Evolutionary conservation across 1,140 invertebrate species (phyloP), one percentile per base, ranked within the genome.

Genomic region (Drosophila tsacasi): DNA sequence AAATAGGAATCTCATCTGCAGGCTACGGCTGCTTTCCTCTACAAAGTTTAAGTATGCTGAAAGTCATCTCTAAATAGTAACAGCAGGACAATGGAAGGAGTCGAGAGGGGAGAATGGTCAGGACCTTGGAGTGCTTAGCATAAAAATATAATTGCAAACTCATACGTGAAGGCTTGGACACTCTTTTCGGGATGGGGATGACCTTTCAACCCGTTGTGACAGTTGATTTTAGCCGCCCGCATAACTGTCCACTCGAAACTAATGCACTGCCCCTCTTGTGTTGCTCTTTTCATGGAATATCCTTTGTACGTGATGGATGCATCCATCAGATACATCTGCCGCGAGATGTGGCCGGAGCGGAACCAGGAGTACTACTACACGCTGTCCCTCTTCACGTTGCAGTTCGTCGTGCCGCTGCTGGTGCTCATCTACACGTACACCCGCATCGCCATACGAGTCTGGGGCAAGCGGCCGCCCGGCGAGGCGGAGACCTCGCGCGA

Each of bases 351-450:
- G 96, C 93, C 94, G 0, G 91, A 92, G 7, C 82, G 91, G 3
- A 92, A 94, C 17, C 94, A 96, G 66, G 94, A 94, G 44, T 94
- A 95, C 72, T 95, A 95, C 65, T 98, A 98, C 93, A 96, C 96
- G 0, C 95, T 96, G 63, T 94, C 95, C 0, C 93, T 99, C 35
- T 95, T 98, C 94, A 93, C 96, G 15, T 94, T 98, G 15, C 98
- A 99, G 93, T 98, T 98, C 91, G 94, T 97, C 44, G 94, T 98
- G 49, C 98, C 98, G 0, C 93, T 98, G 46, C 86, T 94, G 5
- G 96, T 98, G n/a, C 94, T 99, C 2, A 93, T 98, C 19, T 97
- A 97, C 91, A 98, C 97, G 0, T 99, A 99, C 90, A 95, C 96
- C 1, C 95, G 96, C 49, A 98, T 99, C 47, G 97, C 96, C 0